Conservation (phyloP, 1,140 invertebrate species). For the Hylyphantes graminicola region DNA sequence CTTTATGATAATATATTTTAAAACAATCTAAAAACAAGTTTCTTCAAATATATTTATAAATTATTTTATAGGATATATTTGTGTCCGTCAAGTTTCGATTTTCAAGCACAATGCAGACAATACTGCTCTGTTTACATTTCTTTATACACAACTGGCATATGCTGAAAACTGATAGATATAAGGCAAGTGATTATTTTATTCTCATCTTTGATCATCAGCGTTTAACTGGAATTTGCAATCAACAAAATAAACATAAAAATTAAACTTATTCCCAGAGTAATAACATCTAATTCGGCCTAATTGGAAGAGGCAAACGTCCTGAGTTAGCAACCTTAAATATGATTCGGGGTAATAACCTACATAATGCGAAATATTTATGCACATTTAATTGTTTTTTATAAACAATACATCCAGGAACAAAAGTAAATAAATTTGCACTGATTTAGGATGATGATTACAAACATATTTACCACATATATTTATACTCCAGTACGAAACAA, state of each 20-base stretch:
- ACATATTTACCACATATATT: slow-evolving; percentile 50
- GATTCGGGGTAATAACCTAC: slow-evolving; percentile 28
- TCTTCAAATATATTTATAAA: too few relatives aligned
- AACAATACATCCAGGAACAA: neutral
- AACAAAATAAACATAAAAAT: slow-evolving; percentile 1
- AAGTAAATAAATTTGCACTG: neutral
- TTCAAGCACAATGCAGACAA: too few relatives aligned
- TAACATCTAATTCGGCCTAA: slow-evolving; percentile 46
- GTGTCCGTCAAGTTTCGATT: too few relatives aligned
- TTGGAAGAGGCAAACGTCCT: slow-evolving; percentile 57
- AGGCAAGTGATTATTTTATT: too few relatives aligned
- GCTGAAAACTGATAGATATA: neutral
- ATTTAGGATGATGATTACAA: neutral
- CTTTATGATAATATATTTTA: too few relatives aligned
- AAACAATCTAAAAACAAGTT: too few relatives aligned
- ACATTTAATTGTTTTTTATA: neutral
- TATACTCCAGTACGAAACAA: slow-evolving; percentile 19
- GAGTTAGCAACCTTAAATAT: slow-evolving; percentile 55
- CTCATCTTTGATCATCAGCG: too few relatives aligned
- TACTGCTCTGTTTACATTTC: slow-evolving; percentile 36
- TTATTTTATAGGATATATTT: too few relatives aligned
- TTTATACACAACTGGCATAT: slow-evolving; percentile 36
- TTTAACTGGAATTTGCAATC: neutral
- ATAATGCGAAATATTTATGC: neutral
- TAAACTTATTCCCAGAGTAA: slow-evolving; percentile 6